phyloP scores from a whole-genome alignment of 2,797 vertebrate species.

The Phrynocephalus guinanensis region DNA sequence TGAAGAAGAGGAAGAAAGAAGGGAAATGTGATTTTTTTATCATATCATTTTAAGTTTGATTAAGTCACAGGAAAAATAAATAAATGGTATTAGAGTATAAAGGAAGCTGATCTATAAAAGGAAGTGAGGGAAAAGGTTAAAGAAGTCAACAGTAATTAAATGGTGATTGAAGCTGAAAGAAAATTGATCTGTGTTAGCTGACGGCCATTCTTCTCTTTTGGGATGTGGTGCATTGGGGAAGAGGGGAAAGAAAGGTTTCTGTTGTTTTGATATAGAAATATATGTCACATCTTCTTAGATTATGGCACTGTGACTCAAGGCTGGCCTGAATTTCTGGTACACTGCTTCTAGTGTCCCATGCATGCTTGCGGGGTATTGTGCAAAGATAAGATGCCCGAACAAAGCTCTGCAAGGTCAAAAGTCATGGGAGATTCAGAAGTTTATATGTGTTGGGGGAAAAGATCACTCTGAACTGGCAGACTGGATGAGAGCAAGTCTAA shows the following conservation, averaged over 20 bases:
- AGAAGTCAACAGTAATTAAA: constrained; percentile 81
- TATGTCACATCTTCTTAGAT: constrained; percentile 73
- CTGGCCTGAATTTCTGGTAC: constrained; percentile 62
- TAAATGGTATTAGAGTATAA: constrained; percentile 68
- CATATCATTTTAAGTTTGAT: constrained; percentile 74
- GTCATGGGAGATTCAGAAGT: constrained; percentile 71
- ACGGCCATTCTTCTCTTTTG: constrained; percentile 78
- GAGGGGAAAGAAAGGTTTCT: constrained; percentile 72
- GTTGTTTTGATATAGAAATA: constrained; percentile 77
- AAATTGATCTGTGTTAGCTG: constrained; percentile 78
- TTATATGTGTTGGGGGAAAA: constrained; percentile 48
- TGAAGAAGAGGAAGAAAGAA: constrained; percentile 63
- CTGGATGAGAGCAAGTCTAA: constrained; percentile 39
- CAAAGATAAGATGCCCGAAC: constrained; percentile 73
- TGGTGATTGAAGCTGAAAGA: constrained; percentile 74
- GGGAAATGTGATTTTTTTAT: constrained; percentile 70
- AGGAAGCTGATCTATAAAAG: constrained; percentile 74
- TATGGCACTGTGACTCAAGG: constrained; percentile 68
- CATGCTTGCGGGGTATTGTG: constrained; percentile 70
- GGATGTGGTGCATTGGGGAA: constrained; percentile 73
- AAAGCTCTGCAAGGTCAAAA: constrained; percentile 70
- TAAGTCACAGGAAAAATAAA: constrained; percentile 70
- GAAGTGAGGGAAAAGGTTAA: constrained; percentile 74
- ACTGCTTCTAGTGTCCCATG: constrained; percentile 68
- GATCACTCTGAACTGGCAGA: constrained; percentile 49